A percentile compares a stretch with the other conserved stretches of the same genome.
Conservation (phyloP, 1,140 invertebrate genomes). For the Orius laevigatus region DNA sequence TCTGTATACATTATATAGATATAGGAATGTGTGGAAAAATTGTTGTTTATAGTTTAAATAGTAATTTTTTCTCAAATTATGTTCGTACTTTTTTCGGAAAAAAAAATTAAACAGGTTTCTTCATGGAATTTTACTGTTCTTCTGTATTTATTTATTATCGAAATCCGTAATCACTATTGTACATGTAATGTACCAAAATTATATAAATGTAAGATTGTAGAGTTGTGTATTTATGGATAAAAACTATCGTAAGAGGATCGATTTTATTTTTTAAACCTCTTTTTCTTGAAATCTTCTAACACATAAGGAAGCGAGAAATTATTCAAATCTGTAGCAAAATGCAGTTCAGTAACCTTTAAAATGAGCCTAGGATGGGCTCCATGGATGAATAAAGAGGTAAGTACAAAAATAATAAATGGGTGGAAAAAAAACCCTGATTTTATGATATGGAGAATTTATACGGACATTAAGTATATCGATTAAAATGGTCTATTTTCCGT, state of each 20-base stretch:
- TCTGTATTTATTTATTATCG: conserved; percentile 18
- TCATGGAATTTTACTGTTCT: conserved; percentile 13
- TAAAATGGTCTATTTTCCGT: too few relatives aligned
- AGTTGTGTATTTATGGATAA: conserved; percentile 23
- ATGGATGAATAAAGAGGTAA: too few relatives aligned
- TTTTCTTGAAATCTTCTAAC: too few relatives aligned
- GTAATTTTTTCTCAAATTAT: conserved; percentile 8
- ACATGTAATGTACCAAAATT: conserved; percentile 22
- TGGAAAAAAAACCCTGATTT: too few relatives aligned
- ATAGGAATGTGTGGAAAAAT: conserved; percentile 13
- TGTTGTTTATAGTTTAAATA: conserved; percentile 17
- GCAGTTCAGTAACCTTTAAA: too few relatives aligned
- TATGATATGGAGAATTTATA: too few relatives aligned
- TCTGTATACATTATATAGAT: conserved; percentile 8
- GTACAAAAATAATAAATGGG: too few relatives aligned
- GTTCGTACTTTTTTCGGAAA: conserved; percentile 10
- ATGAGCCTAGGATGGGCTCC: too few relatives aligned
- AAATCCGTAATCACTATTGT: conserved; percentile 19
- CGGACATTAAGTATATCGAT: too few relatives aligned
- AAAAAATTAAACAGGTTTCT: background rate
- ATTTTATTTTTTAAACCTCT: too few relatives aligned
- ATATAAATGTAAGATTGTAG: conserved; percentile 20
- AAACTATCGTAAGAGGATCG: conserved; percentile 1
- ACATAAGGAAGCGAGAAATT: too few relatives aligned
- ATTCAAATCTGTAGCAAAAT: too few relatives aligned